Evolutionary conservation across 1,140 invertebrate species (phyloP).

Genomic region (Drosophila auraria): DNA sequence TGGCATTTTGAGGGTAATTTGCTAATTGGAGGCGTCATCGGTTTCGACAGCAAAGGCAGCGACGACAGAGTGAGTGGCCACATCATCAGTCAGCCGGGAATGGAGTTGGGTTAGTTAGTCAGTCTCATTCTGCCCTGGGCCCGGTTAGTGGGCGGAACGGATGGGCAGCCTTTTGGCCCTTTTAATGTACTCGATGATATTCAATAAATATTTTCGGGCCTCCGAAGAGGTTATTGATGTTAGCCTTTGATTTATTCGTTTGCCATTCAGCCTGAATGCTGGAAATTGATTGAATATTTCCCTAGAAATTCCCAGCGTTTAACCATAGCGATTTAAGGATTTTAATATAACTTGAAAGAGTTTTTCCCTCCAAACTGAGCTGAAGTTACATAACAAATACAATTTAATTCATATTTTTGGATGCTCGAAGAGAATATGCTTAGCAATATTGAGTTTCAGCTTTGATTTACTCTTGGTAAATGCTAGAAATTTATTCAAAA

Average conservation of each 20-base stretch:
- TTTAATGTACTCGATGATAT: constrained; percentile 76
- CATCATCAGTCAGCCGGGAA: constrained; percentile 75
- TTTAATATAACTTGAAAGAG: background rate
- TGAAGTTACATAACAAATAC: background rate
- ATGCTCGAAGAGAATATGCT: background rate
- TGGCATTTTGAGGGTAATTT: constrained; percentile 72
- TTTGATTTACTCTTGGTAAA: constrained; percentile 9
- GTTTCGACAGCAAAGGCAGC: constrained; percentile 52
- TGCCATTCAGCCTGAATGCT: background rate
- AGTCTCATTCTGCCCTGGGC: constrained; percentile 3
- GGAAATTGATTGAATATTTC: constrained; percentile 7
- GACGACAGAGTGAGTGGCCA: constrained; percentile 14
- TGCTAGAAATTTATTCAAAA: constrained; percentile 12
- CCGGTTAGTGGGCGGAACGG: background rate
- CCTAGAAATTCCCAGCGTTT: background rate
- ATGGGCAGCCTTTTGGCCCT: constrained; percentile 11
- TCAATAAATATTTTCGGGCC: constrained; percentile 63
- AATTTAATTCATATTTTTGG: background rate
- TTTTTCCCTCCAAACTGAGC: no score
- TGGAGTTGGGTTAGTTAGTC: constrained; percentile 66
- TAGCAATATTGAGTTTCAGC: background rate
- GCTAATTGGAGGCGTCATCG: constrained; percentile 83
- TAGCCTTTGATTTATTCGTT: constrained; percentile 35
- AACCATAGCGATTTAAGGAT: background rate
- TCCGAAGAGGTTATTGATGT: constrained; percentile 26